Evolutionary conservation across 2,888 invertebrate genomes (phyloP).

Genomic region (Pseudolycoriella hygida): DNA sequence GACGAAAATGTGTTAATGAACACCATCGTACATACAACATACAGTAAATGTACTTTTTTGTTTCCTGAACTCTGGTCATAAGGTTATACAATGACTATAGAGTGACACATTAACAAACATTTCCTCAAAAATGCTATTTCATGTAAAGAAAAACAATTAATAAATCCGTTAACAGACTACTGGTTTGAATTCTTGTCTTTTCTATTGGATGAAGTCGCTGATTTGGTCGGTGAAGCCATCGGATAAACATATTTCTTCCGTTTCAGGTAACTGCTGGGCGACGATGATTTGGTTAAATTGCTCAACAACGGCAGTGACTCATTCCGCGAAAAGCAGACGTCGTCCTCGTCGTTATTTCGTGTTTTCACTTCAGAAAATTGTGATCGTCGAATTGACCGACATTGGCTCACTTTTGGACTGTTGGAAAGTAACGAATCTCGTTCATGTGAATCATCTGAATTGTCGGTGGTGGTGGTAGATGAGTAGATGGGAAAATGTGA

Average conservation of each 20-base stretch:
- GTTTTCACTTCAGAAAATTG: conserved; percentile 12
- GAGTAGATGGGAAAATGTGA: conserved; percentile 27
- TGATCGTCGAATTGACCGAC: conserved; percentile 1
- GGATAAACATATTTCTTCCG: conserved; percentile 46
- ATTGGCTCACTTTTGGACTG: conserved; percentile 8
- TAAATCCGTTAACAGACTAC: too few relatives aligned
- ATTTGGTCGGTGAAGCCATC: conserved; percentile 19
- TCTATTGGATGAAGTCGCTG: too few relatives aligned
- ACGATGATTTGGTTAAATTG: conserved; percentile 24
- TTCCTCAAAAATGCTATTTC: too few relatives aligned
- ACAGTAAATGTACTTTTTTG: too few relatives aligned
- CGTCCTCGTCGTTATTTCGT: conserved; percentile 25
- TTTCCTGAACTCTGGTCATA: too few relatives aligned
- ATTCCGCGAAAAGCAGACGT: conserved; percentile 25
- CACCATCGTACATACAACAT: too few relatives aligned
- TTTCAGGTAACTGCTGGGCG: conserved; percentile 38
- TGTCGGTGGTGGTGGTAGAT: conserved; percentile 4
- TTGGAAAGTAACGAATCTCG: conserved; percentile 13
- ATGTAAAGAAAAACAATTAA: too few relatives aligned
- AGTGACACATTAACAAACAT: too few relatives aligned
- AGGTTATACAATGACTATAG: too few relatives aligned
- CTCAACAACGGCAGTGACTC: conserved; percentile 39
- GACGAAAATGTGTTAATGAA: too few relatives aligned
- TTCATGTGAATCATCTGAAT: conserved; percentile 12
- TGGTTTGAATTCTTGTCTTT: too few relatives aligned